Percentiles rank a stretch among this genome's conserved stretches.
These are phyloP conservation scores for Podocnemis expansa DNA, from an alignment of 2,113 vertebrate species.

Conservation along the genomic window DNA sequence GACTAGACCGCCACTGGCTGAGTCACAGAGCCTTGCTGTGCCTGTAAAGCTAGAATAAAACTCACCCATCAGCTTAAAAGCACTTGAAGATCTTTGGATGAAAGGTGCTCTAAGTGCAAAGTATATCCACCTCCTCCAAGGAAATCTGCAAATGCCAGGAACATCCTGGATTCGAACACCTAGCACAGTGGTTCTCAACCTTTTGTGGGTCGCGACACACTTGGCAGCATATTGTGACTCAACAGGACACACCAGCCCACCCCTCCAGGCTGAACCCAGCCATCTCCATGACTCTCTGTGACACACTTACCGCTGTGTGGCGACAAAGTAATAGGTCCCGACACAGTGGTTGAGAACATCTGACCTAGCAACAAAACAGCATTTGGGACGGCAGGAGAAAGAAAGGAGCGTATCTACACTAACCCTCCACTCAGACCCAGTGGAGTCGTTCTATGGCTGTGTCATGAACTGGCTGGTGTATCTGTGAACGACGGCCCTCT, in stretches of 20 bases:
- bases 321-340: too few species aligned
- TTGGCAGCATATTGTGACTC: too few species aligned
- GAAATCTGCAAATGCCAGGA: neutral
- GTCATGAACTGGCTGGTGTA: neutral
- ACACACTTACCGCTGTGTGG: too few species aligned
- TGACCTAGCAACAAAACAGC: too few species aligned
- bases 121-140: neutral
- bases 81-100: neutral
- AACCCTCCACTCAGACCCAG: neutral
- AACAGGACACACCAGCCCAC: too few species aligned
- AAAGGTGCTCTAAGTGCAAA: neutral
- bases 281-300: too few species aligned
- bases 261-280: too few species aligned
- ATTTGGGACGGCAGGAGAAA: neutral
- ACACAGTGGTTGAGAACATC: too few species aligned
- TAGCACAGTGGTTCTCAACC: too few species aligned
- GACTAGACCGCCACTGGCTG: neutral
- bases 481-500: neutral
- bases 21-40: neutral
- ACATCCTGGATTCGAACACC: neutral
- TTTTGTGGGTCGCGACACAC: too few species aligned
- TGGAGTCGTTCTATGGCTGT: neutral
- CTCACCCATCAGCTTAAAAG: neutral
- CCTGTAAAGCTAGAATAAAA: neutral
- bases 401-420: neutral